Percentiles rank a stretch among this genome's conserved stretches.
Evolutionary conservation across 2,888 invertebrate species (phyloP).

Genomic region (Phymatocera aterrima): DNA sequence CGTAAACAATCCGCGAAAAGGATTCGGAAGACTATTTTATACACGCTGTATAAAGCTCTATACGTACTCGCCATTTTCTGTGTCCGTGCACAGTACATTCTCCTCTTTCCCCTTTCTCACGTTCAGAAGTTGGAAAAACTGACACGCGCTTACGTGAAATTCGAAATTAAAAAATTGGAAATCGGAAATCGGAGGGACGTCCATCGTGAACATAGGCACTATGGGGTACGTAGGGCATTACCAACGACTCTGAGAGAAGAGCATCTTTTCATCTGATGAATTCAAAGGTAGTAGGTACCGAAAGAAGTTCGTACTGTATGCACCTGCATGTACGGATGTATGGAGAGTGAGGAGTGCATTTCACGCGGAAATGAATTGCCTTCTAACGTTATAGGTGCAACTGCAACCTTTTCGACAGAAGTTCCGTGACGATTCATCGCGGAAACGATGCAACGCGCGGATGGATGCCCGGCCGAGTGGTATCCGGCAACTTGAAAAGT

Average conservation of each 20-base stretch:
- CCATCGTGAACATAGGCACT: background rate
- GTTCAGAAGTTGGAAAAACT: background rate
- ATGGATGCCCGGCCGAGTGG: slow-evolving; percentile 51
- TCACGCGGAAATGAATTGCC: background rate
- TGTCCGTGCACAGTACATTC: background rate
- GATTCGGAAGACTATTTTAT: slow-evolving; percentile 20
- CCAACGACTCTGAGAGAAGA: background rate
- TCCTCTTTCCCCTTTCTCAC: background rate
- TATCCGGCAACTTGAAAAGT: slow-evolving; percentile 57
- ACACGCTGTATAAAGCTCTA: slow-evolving; percentile 9
- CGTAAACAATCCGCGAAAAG: slow-evolving; percentile 34
- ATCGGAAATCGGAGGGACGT: background rate
- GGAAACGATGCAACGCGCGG: background rate
- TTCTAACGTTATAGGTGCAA: too few relatives aligned
- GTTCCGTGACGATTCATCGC: background rate
- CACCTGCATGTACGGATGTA: too few relatives aligned
- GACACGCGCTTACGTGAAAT: too few relatives aligned
- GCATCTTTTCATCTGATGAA: background rate
- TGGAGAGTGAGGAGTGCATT: too few relatives aligned
- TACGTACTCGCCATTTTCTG: background rate
- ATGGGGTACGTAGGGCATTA: too few relatives aligned
- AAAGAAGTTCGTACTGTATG: background rate
- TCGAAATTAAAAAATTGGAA: background rate
- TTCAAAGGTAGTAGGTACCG: background rate
- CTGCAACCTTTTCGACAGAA: background rate